Base-by-base conservation (phyloP, 2,888 invertebrate genomes). In the Baccha elongata region DNA sequence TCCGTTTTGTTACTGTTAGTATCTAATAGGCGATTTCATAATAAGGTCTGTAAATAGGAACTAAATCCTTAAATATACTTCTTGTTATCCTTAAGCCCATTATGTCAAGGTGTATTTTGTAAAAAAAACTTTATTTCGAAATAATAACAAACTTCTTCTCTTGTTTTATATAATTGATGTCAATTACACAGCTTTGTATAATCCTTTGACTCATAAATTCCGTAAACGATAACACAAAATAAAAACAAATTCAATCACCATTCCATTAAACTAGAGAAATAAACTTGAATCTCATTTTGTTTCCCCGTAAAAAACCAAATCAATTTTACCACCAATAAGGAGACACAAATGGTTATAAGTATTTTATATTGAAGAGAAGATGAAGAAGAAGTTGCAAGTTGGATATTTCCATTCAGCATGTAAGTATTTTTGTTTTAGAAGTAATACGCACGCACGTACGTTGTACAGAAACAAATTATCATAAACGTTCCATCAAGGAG, bases 341-440 rank as follows among this genome's bases (percentile, higher is more conserved):
- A 37, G 13, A 37, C 10, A 13, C 35, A 5, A 55, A 37, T 21
- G 3, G 13, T 3, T 21, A 10, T 0, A 37, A 37, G 37, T 55
- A 7, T 35, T 29, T 37, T 53, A 3, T 8, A 8, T 46, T 19
- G 40, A 8, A 8, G 15, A 11, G 67, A 26, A 13, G n/a, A 11
- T 5, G 35, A 19, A 32, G 29, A 32, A 8, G 8, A 1, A 23
- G 10, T 4, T 23, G n/a, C 6, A 37, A 15, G 35, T 44, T 53
- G 52, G 35, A 52, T 35, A 58, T 52, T 78, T 78, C 53, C 67
- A 72, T 79, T 79, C 67, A n/a, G n/a, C n/a, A 79, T 67, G 21
- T n/a, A n/a, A n/a, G 15, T 42, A 48, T 55, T 48, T 11, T 52
- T 42, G 52, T 55, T 42, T 67, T 62, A 44, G 15, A 53, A 62